Conservation (phyloP, 2,888 invertebrate species). For the Anaspis maculata region DNA sequence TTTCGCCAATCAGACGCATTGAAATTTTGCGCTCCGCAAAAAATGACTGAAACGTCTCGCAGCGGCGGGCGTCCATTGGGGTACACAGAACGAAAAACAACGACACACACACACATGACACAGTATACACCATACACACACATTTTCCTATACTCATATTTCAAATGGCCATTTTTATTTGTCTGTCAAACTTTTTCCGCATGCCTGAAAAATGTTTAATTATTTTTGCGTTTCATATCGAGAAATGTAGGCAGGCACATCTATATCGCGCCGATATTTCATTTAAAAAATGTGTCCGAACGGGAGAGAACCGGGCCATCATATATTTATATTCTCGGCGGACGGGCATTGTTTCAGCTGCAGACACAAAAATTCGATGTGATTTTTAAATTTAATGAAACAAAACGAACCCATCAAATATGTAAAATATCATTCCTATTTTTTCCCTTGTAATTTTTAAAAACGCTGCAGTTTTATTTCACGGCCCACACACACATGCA, state of each 20-base stretch:
- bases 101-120: no score
- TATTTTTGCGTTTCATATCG: slow-evolving; percentile 46
- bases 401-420: slow-evolving; percentile 39
- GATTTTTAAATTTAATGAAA: slow-evolving; percentile 44
- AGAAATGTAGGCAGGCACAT: slow-evolving; percentile 40
- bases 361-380: slow-evolving; percentile 42
- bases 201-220: slow-evolving; percentile 47
- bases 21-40: slow-evolving; percentile 38
- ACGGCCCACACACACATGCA: no score
- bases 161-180: slow-evolving; percentile 46
- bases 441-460: slow-evolving; percentile 33
- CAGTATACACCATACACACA: no score
- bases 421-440: slow-evolving; percentile 40
- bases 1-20: slow-evolving; percentile 37
- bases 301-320: slow-evolving; percentile 41
- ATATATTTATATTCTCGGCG: slow-evolving; percentile 44
- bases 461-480: slow-evolving; percentile 25
- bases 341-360: slow-evolving; percentile 40
- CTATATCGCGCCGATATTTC: slow-evolving; percentile 44
- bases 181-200: slow-evolving; percentile 46
- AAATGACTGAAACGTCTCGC: slow-evolving; percentile 30
- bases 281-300: slow-evolving; percentile 43
- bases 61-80: slow-evolving; percentile 26
- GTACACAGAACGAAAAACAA: slow-evolving; percentile 24
- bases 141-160: slow-evolving; percentile 42